Evolutionary conservation across 2,113 vertebrate genomes (phyloP).

Genomic region (Enhydra lutris): DNA sequence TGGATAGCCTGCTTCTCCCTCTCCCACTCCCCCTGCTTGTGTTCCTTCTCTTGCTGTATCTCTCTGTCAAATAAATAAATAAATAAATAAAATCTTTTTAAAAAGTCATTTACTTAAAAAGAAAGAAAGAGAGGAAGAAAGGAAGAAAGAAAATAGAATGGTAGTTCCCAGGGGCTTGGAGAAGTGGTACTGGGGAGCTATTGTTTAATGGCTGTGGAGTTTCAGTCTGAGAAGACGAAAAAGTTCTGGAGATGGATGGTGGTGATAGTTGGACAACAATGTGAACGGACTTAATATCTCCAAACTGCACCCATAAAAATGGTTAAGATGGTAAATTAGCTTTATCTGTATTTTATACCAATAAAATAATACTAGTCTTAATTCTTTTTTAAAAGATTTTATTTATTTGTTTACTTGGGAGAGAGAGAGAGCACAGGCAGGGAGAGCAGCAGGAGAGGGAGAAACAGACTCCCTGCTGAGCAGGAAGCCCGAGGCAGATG

Average conservation of each 20-base stretch:
- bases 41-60: too few relatives aligned
- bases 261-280: background rate
- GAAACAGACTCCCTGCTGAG: background rate
- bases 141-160: background rate
- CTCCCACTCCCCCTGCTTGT: too few relatives aligned
- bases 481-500: background rate
- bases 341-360: background rate
- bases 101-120: background rate
- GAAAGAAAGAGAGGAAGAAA: background rate
- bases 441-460: background rate
- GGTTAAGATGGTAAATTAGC: background rate
- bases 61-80: too few relatives aligned
- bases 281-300: background rate
- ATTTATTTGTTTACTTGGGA: background rate
- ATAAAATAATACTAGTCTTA: background rate
- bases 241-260: background rate
- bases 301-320: background rate
- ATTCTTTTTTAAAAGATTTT: background rate
- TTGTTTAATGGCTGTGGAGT: background rate
- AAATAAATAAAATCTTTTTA: background rate
- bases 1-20: too few relatives aligned
- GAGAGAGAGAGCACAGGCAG: background rate
- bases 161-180: background rate
- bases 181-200: background rate
- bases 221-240: background rate